A percentile compares a stretch with the other conserved stretches of the same genome.
Conservation (phyloP, 2,888 invertebrate species). For the Odontocolon sp. region DNA sequence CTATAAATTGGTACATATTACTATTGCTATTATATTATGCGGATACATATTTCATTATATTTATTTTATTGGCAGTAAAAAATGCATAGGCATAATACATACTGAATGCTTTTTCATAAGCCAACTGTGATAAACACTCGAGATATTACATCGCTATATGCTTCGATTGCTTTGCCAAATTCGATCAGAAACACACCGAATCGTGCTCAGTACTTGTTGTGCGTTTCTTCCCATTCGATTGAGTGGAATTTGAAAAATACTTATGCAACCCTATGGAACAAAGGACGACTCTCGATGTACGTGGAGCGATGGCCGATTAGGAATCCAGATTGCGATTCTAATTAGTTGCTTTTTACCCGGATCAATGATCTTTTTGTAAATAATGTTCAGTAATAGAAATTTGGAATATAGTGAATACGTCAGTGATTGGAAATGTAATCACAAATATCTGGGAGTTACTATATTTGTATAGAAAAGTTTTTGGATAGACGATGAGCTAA, state of each 20-base stretch:
- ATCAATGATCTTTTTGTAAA: not conserved
- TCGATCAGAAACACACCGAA: conserved; percentile 12
- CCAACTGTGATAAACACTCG: too few species aligned
- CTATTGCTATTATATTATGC: conserved; percentile 1
- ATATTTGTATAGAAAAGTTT: not conserved
- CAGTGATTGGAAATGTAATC: not conserved
- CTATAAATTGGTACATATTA: conserved; percentile 6
- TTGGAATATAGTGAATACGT: too few species aligned
- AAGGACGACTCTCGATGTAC: conserved; percentile 26
- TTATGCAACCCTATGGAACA: not conserved
- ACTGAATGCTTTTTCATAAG: not conserved
- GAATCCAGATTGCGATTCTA: not conserved
- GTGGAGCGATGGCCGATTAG: conserved; percentile 45
- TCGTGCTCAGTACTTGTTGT: conserved; percentile 3
- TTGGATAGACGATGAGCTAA: not conserved
- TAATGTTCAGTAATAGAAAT: too few species aligned
- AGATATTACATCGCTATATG: conserved; percentile 12
- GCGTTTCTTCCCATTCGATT: conserved; percentile 18
- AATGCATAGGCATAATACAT: conserved; percentile 12
- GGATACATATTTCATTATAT: conserved; percentile 14
- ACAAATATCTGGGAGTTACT: not conserved
- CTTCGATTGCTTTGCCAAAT: conserved; percentile 39
- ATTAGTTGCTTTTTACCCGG: not conserved
- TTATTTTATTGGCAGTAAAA: not conserved
- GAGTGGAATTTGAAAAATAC: not conserved